Percentiles rank a stretch among this genome's conserved stretches.
Evolutionary conservation across 2,113 vertebrate species (phyloP).

Genomic region (Chionomys nivalis): DNA sequence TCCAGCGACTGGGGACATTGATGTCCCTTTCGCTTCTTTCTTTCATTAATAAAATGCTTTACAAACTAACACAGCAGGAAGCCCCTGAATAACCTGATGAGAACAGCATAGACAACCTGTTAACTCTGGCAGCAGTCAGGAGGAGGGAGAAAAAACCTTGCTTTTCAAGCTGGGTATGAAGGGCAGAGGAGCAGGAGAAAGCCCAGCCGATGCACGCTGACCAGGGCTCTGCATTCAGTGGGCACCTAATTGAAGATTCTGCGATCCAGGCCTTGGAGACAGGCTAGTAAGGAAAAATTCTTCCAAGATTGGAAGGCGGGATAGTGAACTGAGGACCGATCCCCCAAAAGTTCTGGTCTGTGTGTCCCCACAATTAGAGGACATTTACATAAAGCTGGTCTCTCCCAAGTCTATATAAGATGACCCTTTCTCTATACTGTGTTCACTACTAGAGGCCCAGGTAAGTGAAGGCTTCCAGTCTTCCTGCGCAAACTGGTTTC

Average conservation of each 20-base stretch:
- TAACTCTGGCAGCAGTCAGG: not conserved
- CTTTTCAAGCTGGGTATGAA: not conserved
- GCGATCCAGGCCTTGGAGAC: not conserved
- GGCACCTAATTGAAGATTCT: no score
- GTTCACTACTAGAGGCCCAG: not conserved
- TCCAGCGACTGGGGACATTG: not conserved
- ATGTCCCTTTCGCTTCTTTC: not conserved
- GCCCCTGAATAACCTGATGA: not conserved
- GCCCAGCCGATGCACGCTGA: fast-evolving
- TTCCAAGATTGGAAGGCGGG: not conserved
- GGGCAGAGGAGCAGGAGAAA: no score
- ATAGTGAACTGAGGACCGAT: not conserved
- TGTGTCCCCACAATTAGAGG: not conserved
- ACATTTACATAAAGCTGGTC: not conserved
- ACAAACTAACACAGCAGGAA: not conserved
- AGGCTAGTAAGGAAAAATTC: not conserved
- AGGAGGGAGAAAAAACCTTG: not conserved
- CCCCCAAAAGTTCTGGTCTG: not conserved
- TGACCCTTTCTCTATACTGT: not conserved
- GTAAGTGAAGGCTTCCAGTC: not conserved
- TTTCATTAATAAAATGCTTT: not conserved
- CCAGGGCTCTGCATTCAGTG: not conserved
- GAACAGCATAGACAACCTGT: not conserved
- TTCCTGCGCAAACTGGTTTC: not conserved
- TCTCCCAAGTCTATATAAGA: not conserved